Conservation (phyloP, 2,113 vertebrate genomes). For the Astatoreochromis straeleni region DNA sequence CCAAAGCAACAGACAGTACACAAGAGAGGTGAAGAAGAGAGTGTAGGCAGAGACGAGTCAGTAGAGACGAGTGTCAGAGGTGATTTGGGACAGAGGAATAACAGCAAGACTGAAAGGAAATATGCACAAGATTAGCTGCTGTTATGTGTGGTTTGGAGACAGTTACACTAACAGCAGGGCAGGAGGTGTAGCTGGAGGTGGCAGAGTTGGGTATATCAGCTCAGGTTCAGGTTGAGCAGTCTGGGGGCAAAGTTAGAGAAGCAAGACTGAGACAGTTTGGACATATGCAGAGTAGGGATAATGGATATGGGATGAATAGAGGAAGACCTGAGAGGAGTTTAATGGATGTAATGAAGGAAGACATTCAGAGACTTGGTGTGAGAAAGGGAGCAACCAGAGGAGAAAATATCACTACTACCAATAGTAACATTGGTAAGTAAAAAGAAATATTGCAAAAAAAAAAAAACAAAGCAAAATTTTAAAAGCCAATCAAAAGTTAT, state of each 20-base stretch:
- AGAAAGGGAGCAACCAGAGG: background rate
- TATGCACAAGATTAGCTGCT: background rate
- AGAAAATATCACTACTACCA: background rate
- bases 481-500: background rate
- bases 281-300: background rate
- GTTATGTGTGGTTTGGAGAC: background rate
- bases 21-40: background rate
- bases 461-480: background rate
- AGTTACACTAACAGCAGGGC: background rate
- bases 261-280: background rate
- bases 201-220: background rate
- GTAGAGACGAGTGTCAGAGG: background rate
- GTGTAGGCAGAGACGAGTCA: background rate
- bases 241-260: background rate
- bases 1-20: background rate
- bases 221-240: background rate
- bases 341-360: background rate
- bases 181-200: background rate
- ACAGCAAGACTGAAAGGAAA: background rate
- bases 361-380: background rate
- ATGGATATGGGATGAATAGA: background rate
- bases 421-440: background rate
- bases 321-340: background rate
- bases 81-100: background rate
- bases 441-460: background rate